Evolutionary conservation across 2,797 vertebrate genomes (phyloP).

Genomic region (Neoniphon sammara): DNA sequence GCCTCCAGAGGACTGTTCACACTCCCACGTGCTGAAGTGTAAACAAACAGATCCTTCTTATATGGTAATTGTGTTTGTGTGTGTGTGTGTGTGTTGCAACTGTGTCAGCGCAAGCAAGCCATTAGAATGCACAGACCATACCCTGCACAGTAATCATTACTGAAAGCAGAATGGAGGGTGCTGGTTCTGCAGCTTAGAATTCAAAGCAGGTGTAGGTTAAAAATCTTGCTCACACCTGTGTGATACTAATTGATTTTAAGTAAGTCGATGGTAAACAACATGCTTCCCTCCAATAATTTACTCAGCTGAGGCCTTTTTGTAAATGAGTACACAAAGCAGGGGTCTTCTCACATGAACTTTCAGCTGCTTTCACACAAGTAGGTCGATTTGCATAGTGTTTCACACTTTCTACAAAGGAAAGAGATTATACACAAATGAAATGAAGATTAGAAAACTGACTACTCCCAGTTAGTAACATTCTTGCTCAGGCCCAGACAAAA

Average conservation of each 20-base stretch:
- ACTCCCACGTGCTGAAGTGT: conserved; percentile 30
- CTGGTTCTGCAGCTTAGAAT: conserved; percentile 1
- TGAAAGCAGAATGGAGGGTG: not conserved
- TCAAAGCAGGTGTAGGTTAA: conserved; percentile 37
- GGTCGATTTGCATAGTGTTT: conserved; percentile 1
- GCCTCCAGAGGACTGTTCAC: conserved; percentile 29
- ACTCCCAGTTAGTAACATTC: not conserved
- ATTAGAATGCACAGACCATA: conserved; percentile 27
- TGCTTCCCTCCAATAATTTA: not conserved
- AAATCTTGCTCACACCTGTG: conserved; percentile 2
- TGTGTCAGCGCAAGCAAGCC: conserved; percentile 22
- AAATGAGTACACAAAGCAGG: not conserved
- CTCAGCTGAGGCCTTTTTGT: conserved; percentile 5
- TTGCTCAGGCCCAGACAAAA: not conserved
- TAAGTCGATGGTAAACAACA: conserved; percentile 3
- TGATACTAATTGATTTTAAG: conserved; percentile 10
- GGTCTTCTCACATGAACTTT: not conserved
- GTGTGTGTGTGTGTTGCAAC: conserved; percentile 7
- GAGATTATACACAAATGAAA: conserved; percentile 1
- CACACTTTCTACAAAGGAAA: not conserved
- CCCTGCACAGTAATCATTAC: conserved; percentile 22
- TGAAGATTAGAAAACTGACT: not conserved
- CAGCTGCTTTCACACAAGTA: not conserved
- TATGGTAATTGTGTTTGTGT: conserved; percentile 45
- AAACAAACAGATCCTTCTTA: conserved; percentile 28